Evolutionary conservation across 1,140 invertebrate genomes (phyloP).

Genomic region (Drosophila cardini): DNA sequence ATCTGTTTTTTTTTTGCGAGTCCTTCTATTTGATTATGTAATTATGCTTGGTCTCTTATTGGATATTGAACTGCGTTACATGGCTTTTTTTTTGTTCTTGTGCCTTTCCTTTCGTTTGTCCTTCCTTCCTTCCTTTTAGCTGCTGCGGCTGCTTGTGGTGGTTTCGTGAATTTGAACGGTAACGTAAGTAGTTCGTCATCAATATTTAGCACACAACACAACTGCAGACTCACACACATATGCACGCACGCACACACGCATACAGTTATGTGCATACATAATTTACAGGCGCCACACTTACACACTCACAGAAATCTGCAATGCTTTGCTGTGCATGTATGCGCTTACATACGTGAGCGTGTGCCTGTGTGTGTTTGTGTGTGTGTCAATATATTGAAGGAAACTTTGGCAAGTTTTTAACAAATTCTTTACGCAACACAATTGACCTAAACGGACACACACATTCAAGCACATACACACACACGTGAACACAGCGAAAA

Average conservation of each 20-base stretch:
- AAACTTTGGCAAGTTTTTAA: slow-evolving; percentile 65
- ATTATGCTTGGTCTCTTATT: slow-evolving; percentile 82
- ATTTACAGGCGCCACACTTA: slow-evolving; percentile 47
- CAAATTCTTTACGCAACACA: slow-evolving; percentile 72
- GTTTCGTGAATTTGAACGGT: slow-evolving; percentile 51
- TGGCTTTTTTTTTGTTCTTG: slow-evolving; percentile 36
- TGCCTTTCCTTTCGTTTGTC: slow-evolving; percentile 7
- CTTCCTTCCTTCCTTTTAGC: slow-evolving; percentile 63
- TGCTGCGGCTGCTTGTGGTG: slow-evolving; percentile 51
- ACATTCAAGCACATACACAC: slow-evolving; percentile 35
- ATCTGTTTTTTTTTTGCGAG: slow-evolving; percentile 54
- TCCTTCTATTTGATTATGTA: slow-evolving; percentile 83
- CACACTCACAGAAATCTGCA: slow-evolving; percentile 1
- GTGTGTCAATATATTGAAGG: slow-evolving; percentile 57
- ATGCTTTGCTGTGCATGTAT: slow-evolving; percentile 7
- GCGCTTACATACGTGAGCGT: slow-evolving; percentile 8
- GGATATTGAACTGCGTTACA: slow-evolving; percentile 77
- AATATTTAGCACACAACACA: slow-evolving; percentile 63
- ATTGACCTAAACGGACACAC: slow-evolving; percentile 12
- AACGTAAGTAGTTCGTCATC: slow-evolving; percentile 75
- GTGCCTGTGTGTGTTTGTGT: slow-evolving; percentile 17
- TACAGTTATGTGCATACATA: slow-evolving; percentile 35
- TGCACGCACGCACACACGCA: slow-evolving; percentile 41
- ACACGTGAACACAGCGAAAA: slow-evolving; percentile 35
- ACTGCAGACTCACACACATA: slow-evolving; percentile 42